phyloP scores from a whole-genome alignment of 2,797 vertebrate species.

The Echiichthys vipera region DNA sequence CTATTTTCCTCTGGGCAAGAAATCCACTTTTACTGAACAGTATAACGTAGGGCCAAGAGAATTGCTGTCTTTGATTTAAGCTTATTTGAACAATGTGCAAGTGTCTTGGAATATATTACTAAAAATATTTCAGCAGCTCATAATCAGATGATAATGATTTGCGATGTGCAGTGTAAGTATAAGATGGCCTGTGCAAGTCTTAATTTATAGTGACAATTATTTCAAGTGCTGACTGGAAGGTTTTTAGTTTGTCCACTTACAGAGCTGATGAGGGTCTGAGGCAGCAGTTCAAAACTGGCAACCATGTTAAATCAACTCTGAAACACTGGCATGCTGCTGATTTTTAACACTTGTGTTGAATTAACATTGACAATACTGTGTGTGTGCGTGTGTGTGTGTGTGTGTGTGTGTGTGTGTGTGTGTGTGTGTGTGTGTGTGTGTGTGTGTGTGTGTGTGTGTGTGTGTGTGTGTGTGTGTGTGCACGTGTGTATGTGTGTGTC shows the following conservation, averaged over 20 bases:
- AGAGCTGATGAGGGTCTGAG: constrained; percentile 7
- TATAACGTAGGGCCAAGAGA: no score
- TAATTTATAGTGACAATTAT: constrained; percentile 23
- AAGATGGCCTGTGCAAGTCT: neutral
- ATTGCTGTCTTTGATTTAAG: neutral
- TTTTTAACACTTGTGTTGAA: constrained; percentile 39
- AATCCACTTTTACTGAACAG: no score
- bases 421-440: no score
- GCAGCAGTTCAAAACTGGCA: constrained; percentile 21
- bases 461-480: no score
- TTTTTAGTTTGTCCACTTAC: constrained; percentile 4
- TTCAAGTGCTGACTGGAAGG: constrained; percentile 10
- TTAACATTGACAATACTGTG: constrained; percentile 7
- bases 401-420: no score
- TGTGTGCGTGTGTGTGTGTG: constrained; percentile 7
- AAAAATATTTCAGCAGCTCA: constrained; percentile 34
- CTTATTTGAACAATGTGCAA: neutral
- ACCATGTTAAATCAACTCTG: constrained; percentile 11
- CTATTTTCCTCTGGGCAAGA: no score
- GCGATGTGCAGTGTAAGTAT: neutral
- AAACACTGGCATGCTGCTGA: constrained; percentile 26
- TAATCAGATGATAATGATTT: constrained; percentile 36
- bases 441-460: no score
- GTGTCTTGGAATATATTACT: constrained; percentile 5
- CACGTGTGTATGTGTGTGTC: no score